Conservation (phyloP, 2,113 vertebrate species). For the Aplodontia rufa region DNA sequence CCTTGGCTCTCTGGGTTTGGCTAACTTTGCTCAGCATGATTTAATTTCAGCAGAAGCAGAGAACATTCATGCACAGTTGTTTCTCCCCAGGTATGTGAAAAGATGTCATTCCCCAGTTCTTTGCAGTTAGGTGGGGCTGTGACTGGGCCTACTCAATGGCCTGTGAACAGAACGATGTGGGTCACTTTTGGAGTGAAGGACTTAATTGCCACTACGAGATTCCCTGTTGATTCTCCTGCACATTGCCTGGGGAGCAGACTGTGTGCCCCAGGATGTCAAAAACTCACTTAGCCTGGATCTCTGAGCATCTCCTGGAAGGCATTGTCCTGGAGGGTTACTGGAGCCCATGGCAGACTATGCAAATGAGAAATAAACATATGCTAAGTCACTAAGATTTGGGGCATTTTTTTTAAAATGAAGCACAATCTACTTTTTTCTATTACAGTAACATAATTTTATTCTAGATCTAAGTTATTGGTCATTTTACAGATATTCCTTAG, state of each 20-base stretch:
- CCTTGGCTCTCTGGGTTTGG: too few relatives aligned
- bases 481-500: not conserved
- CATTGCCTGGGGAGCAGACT: not conserved
- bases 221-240: not conserved
- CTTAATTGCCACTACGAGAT: not conserved
- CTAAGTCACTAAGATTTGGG: not conserved
- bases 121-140: not conserved
- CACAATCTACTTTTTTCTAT: not conserved
- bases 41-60: not conserved
- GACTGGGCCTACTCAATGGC: not conserved
- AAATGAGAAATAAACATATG: not conserved
- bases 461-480: constrained; percentile 9
- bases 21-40: too few relatives aligned
- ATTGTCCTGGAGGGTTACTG: not conserved
- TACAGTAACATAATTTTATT: not conserved
- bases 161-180: not conserved
- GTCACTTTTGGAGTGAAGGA: not conserved
- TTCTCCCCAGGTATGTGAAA: not conserved
- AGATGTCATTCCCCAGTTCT: not conserved
- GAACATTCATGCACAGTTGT: not conserved
- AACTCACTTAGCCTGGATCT: not conserved
- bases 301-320: not conserved
- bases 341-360: not conserved
- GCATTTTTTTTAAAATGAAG: not conserved
- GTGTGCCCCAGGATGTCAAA: fast-evolving